Conservation (phyloP, 2,888 invertebrate species). For the Cantharis rufa region DNA sequence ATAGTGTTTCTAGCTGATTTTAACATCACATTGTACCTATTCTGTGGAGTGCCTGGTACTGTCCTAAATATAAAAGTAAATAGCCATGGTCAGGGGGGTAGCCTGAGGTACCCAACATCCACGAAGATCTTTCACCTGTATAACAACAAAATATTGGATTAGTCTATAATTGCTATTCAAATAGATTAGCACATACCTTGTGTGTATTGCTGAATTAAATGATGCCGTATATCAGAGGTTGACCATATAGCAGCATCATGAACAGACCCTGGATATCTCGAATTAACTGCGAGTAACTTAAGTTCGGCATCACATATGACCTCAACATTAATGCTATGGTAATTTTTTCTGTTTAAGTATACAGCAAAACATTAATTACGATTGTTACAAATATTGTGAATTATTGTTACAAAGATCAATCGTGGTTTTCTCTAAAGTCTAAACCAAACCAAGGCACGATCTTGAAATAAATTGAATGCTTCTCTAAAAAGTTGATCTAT, state of each 20-base stretch:
- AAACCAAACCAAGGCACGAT: no score
- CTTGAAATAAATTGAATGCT: no score
- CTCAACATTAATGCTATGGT: neutral
- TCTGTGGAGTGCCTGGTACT: constrained; percentile 14
- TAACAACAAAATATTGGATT: neutral
- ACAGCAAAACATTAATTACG: no score
- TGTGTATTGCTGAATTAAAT: neutral
- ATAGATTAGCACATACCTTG: no score
- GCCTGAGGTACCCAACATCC: constrained; percentile 25
- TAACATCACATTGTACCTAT: constrained; percentile 11
- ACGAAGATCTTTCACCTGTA: constrained; percentile 5
- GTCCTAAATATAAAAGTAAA: constrained; percentile 20
- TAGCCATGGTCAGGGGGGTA: constrained; percentile 28
- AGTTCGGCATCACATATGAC: constrained; percentile 4
- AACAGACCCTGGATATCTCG: no score
- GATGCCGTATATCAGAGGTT: neutral
- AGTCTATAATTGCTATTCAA: no score
- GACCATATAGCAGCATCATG: neutral
- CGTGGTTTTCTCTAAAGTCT: no score
- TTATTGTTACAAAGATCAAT: no score
- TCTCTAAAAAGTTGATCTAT: no score
- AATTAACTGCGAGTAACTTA: constrained; percentile 1
- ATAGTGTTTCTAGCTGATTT: constrained; percentile 15
- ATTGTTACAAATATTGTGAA: no score
- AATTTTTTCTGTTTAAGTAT: no score